Evolutionary conservation across 2,888 invertebrate genomes (phyloP).

Genomic region (Hydroisotoma schaefferi): DNA sequence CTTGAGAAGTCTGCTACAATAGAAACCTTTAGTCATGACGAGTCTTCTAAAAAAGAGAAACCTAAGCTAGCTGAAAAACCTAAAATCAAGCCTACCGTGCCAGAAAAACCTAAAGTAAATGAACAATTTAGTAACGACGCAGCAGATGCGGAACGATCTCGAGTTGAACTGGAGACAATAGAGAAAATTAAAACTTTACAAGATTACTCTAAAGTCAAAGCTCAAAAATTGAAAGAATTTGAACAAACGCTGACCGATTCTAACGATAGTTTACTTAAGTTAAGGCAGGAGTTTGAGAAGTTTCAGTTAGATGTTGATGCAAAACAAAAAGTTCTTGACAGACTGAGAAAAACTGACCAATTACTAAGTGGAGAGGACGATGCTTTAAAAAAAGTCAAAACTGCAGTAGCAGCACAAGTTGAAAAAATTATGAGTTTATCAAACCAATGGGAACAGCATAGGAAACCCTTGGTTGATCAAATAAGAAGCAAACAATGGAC

Average conservation of each 20-base stretch:
- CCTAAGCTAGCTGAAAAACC: slow-evolving; percentile 38
- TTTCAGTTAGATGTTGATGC: slow-evolving; percentile 30
- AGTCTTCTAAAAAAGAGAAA: slow-evolving; percentile 35
- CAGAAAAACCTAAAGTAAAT: slow-evolving; percentile 39
- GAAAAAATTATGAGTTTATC: slow-evolving; percentile 63
- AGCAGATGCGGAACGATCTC: slow-evolving; percentile 15
- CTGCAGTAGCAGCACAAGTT: slow-evolving; percentile 59
- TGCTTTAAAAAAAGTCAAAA: slow-evolving; percentile 43
- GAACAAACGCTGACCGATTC: slow-evolving; percentile 23
- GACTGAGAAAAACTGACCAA: slow-evolving; percentile 39
- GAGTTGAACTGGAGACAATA: slow-evolving; percentile 22
- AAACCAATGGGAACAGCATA: slow-evolving; percentile 70
- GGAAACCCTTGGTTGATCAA: slow-evolving; percentile 63
- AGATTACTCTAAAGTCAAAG: slow-evolving; percentile 37
- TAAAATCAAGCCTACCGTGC: slow-evolving; percentile 40
- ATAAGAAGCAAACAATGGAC: slow-evolving; percentile 55
- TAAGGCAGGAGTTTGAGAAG: slow-evolving; percentile 25
- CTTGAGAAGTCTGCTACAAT: slow-evolving; percentile 27
- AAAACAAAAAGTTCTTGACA: slow-evolving; percentile 36
- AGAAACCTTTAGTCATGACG: too few species aligned
- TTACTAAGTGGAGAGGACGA: slow-evolving; percentile 38
- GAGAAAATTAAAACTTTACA: slow-evolving; percentile 34
- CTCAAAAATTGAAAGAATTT: slow-evolving; percentile 24
- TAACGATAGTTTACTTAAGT: slow-evolving; percentile 15
- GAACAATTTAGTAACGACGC: slow-evolving; percentile 16